phyloP scores from a whole-genome alignment of 1,140 invertebrate species.

The Harlomillsia oculata region DNA sequence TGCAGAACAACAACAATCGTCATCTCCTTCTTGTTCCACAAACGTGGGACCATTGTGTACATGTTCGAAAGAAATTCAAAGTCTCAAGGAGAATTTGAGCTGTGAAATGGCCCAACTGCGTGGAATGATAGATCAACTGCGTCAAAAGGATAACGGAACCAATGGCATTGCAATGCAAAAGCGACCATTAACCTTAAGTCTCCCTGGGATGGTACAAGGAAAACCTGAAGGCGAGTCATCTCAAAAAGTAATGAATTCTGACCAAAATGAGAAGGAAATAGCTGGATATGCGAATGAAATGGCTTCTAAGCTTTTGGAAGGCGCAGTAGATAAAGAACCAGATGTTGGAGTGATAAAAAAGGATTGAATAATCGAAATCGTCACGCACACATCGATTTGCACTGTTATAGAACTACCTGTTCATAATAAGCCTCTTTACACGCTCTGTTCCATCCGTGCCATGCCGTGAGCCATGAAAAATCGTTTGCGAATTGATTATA shows the following conservation, averaged over 20 bases:
- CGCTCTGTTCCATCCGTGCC: too few relatives aligned
- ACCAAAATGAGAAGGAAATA: constrained; percentile 10
- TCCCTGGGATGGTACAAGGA: constrained; percentile 7
- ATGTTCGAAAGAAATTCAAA: constrained; percentile 27
- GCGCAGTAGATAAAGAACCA: constrained; percentile 12
- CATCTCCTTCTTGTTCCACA: background rate
- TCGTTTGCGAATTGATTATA: too few relatives aligned
- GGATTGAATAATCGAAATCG: too few relatives aligned
- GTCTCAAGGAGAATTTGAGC: constrained; percentile 18
- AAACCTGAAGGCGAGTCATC: background rate
- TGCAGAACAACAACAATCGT: background rate
- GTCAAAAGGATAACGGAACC: constrained; percentile 6
- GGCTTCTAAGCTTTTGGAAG: constrained; percentile 22
- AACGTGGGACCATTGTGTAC: constrained; percentile 3
- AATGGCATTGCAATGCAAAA: constrained; percentile 14
- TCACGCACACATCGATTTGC: too few relatives aligned
- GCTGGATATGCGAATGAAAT: constrained; percentile 24
- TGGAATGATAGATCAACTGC: constrained; percentile 20
- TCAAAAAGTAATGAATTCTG: background rate
- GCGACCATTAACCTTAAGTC: constrained; percentile 16
- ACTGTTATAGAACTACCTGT: too few relatives aligned
- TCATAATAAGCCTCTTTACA: too few relatives aligned
- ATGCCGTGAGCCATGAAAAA: too few relatives aligned
- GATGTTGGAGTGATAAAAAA: too few relatives aligned
- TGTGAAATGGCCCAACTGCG: constrained; percentile 24